Evolutionary conservation across 2,888 invertebrate genomes (phyloP), one percentile per base, ranked within the genome.

Genomic region (Cephus nigrinus): DNA sequence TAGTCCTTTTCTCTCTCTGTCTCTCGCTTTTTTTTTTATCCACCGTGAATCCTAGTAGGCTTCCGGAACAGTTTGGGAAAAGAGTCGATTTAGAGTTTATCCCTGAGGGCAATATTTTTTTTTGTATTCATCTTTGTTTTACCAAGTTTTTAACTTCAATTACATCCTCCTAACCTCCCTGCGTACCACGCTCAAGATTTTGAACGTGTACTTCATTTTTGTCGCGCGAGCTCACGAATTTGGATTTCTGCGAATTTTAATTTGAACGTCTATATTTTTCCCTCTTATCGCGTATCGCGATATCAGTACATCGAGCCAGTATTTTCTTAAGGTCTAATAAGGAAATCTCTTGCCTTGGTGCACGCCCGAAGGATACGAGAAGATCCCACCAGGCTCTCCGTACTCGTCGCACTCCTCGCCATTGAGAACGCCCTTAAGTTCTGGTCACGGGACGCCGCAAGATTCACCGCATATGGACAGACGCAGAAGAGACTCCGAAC

Each of bases 321-420:
- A 55, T 55, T 23, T 55, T 23, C 55, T 55, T 15, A 23, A 55
- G 55, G 55, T 71, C 33, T 71, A 71, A 71, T 71, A 31, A 33
- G 32, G 23, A 71, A 71, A 71, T 71, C 33, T 71, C 71, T 31
- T 71, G 33, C 31, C 71, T 12, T 55, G 55, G 55, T 55, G 55
- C 55, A 55, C 55, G 55, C 69, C 71, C 74, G 76, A 89, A 89
- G 89, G 88, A 79, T 84, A 80, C 79, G 89, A 88, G 83, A 88
- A 87, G 85, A 86, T 89, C 80, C 83, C 84, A 55, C 85, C 87
- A 75, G 85, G 86, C 74, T 86, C 88, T 40, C 84, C 85, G 78
- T 88, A 88, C 84, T 88, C 88, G 73, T 82, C 84, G 78, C 88
- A 87, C 82, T 86, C 88, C 78, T 88, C 88, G 74, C 86, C 88